Percentiles rank a stretch among this genome's conserved stretches.
Conservation (phyloP, 2,797 vertebrate species). For the Synanceia verrucosa region DNA sequence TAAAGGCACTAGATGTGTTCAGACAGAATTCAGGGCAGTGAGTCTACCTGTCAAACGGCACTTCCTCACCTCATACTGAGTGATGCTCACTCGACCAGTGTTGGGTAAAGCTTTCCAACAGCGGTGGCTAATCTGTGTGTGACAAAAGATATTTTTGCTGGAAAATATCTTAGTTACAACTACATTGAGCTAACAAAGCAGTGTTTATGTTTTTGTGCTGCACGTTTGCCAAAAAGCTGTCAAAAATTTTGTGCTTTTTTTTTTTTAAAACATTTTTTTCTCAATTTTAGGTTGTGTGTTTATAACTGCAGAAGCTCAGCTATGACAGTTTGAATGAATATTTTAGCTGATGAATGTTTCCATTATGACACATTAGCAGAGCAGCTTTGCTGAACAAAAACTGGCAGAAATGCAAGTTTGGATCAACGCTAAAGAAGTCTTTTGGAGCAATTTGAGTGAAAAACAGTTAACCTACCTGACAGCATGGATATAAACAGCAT, state of each 20-base stretch:
- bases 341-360: slow-evolving; percentile 40
- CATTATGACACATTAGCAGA: slow-evolving; percentile 29
- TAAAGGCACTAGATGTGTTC: slow-evolving; percentile 60
- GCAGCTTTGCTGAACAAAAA: slow-evolving; percentile 24
- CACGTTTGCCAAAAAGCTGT: slow-evolving; percentile 39
- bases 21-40: slow-evolving; percentile 50
- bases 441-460: slow-evolving; percentile 20
- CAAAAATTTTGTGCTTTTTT: slow-evolving; percentile 21
- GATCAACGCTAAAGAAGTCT: slow-evolving; percentile 10
- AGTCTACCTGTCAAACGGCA: slow-evolving; percentile 75
- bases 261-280: not conserved
- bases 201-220: slow-evolving; percentile 38
- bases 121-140: slow-evolving; percentile 83
- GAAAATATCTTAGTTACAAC: slow-evolving; percentile 76
- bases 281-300: slow-evolving; percentile 24
- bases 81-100: slow-evolving; percentile 80
- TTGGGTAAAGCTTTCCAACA: slow-evolving; percentile 83
- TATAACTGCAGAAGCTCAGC: slow-evolving; percentile 17
- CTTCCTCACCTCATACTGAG: slow-evolving; percentile 82
- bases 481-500: slow-evolving; percentile 7
- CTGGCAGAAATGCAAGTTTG: slow-evolving; percentile 5
- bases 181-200: slow-evolving; percentile 71
- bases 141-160: slow-evolving; percentile 83
- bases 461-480: slow-evolving; percentile 38
- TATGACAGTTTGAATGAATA: slow-evolving; percentile 34